phyloP scores from a whole-genome alignment of 2,888 invertebrate species.

The Orthosia gracilis region DNA sequence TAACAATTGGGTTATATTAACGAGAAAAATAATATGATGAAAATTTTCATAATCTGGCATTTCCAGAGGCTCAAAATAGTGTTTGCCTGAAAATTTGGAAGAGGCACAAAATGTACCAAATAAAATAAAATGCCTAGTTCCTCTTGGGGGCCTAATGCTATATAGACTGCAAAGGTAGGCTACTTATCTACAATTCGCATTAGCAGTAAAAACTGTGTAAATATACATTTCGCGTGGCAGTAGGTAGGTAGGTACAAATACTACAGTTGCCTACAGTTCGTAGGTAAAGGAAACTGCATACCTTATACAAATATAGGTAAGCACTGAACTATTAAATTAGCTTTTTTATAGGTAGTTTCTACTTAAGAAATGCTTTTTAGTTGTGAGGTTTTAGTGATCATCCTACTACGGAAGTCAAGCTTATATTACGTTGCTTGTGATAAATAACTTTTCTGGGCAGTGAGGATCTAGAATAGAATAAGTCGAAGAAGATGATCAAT shows the following conservation, averaged over 20 bases:
- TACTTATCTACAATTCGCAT: slow-evolving; percentile 39
- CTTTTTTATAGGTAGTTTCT: slow-evolving; percentile 1
- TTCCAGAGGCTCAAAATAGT: neutral
- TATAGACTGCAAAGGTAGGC: neutral
- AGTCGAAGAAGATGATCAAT: neutral
- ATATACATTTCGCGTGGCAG: slow-evolving; percentile 42
- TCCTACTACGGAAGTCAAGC: neutral
- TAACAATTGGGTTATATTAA: neutral
- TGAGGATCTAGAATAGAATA: neutral
- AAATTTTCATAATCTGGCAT: neutral
- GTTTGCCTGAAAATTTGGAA: neutral
- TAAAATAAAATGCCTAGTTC: neutral
- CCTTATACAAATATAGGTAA: slow-evolving; percentile 6
- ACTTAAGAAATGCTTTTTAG: neutral
- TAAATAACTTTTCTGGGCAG: neutral
- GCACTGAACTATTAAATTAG: neutral
- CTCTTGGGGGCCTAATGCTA: neutral
- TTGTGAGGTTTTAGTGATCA: neutral
- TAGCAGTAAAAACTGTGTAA: slow-evolving; percentile 17
- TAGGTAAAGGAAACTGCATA: slow-evolving; percentile 9
- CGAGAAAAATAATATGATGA: neutral
- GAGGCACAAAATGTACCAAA: too few species aligned
- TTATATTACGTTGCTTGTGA: too few species aligned
- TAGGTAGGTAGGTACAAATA: too few species aligned
- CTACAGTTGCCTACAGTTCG: too few species aligned